Conservation (phyloP, 2,797 vertebrate genomes). For the Sphenodon punctatus region DNA sequence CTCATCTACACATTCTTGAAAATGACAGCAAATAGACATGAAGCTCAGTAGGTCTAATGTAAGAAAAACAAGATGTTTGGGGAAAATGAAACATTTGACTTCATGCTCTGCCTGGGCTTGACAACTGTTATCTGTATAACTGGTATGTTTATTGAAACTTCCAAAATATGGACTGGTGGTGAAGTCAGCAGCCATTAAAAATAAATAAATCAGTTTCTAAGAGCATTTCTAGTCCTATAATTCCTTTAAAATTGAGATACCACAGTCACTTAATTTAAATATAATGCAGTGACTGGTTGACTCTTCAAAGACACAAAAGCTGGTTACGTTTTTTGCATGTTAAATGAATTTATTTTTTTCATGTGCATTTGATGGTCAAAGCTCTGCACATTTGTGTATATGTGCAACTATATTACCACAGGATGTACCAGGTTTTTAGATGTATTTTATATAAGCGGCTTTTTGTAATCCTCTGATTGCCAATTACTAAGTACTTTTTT, state of each 20-base stretch:
- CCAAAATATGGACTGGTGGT: neutral
- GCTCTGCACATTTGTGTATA: neutral
- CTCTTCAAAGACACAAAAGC: neutral
- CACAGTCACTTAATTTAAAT: neutral
- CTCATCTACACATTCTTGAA: neutral
- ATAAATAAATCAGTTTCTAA: neutral
- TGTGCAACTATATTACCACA: neutral
- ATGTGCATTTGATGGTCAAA: neutral
- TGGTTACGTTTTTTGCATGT: rapidly evolving
- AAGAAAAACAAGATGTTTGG: neutral
- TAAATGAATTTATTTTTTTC: neutral
- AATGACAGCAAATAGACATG: neutral
- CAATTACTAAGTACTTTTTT: neutral
- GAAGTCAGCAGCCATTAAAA: neutral
- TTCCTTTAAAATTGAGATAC: neutral
- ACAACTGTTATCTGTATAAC: neutral
- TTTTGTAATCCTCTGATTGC: neutral
- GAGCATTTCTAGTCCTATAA: neutral
- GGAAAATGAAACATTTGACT: neutral
- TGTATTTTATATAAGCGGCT: neutral
- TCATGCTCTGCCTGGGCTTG: neutral
- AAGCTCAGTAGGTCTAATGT: neutral
- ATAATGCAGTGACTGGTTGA: neutral
- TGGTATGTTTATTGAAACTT: neutral
- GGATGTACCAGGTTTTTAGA: neutral